These are phyloP conservation scores for Parthenolecanium corni DNA, from an alignment of 2,888 invertebrate species.

Conservation along the genomic window DNA sequence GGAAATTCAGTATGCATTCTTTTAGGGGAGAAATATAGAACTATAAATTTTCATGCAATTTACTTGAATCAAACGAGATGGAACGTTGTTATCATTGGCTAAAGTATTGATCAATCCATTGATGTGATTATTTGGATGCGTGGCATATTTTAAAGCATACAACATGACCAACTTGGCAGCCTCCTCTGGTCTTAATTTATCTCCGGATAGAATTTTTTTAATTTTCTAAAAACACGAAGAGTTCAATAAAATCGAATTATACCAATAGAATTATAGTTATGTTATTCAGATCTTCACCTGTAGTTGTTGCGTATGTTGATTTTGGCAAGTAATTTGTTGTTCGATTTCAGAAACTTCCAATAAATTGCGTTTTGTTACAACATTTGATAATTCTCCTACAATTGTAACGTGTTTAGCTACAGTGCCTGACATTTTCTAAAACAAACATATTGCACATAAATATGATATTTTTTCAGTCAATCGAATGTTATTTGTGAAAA, in stretches of 20 bases:
- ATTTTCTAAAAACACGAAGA: conserved; percentile 47
- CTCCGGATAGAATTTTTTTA: conserved; percentile 62
- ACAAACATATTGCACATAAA: neutral
- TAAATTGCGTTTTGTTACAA: conserved; percentile 64
- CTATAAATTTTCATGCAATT: neutral
- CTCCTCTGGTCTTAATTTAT: conserved; percentile 62
- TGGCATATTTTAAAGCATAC: conserved; percentile 88
- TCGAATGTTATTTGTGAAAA: neutral
- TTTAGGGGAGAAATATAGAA: no score
- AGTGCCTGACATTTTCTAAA: conserved; percentile 77
- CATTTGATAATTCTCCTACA: conserved; percentile 82
- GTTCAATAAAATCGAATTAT: neutral
- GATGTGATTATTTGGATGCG: conserved; percentile 73
- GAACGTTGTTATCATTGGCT: conserved; percentile 28
- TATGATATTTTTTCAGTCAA: neutral
- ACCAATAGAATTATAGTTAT: no score
- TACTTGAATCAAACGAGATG: conserved; percentile 31
- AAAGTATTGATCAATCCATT: conserved; percentile 29
- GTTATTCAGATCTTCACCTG: no score
- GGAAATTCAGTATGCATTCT: no score
- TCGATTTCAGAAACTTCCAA: conserved; percentile 87
- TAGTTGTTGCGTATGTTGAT: conserved; percentile 64
- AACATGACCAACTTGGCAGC: conserved; percentile 77
- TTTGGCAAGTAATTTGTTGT: conserved; percentile 84
- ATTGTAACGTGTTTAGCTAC: conserved; percentile 96